These are phyloP conservation scores for Campylomormyrus numenius DNA, from an alignment of 2,113 vertebrate genomes.

Conservation along the genomic window DNA sequence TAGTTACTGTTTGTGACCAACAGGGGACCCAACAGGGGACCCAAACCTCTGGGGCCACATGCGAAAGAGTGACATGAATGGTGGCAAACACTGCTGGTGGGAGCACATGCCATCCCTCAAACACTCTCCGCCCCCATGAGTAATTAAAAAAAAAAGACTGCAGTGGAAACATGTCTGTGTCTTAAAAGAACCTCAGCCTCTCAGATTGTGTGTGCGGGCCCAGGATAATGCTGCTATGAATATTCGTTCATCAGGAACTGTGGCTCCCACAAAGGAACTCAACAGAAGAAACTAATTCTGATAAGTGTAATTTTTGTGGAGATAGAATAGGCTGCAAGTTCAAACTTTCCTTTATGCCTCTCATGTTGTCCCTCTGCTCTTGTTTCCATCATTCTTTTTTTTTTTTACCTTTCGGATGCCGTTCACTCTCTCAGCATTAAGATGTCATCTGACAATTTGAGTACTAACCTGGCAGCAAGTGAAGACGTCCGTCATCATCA, in stretches of 20 bases:
- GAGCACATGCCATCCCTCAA: not conserved
- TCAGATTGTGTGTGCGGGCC: not conserved
- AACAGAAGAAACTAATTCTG: not conserved
- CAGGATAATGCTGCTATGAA: not conserved
- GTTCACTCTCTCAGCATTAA: not conserved
- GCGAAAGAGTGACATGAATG: not conserved
- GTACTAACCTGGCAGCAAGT: not conserved
- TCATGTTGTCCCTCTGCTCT: not conserved
- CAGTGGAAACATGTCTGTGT: not conserved
- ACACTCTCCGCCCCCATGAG: not conserved
- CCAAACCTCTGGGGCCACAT: not conserved
- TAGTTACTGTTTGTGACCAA: not conserved
- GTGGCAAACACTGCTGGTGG: not conserved
- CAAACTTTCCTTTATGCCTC: not conserved
- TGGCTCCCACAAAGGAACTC: not conserved
- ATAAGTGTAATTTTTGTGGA: not conserved
- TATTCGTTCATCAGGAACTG: not conserved
- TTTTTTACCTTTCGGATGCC: not conserved
- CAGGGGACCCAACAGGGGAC: not conserved
- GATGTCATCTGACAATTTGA: not conserved
- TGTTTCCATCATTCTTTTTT: not conserved
- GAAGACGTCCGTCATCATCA: not conserved
- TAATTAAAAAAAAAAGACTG: not conserved
- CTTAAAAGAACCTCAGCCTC: slow-evolving; percentile 4
- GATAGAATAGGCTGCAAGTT: not conserved